phyloP scores from a whole-genome alignment of 2,888 invertebrate species.

The Poecilobothrus nobilitatus region DNA sequence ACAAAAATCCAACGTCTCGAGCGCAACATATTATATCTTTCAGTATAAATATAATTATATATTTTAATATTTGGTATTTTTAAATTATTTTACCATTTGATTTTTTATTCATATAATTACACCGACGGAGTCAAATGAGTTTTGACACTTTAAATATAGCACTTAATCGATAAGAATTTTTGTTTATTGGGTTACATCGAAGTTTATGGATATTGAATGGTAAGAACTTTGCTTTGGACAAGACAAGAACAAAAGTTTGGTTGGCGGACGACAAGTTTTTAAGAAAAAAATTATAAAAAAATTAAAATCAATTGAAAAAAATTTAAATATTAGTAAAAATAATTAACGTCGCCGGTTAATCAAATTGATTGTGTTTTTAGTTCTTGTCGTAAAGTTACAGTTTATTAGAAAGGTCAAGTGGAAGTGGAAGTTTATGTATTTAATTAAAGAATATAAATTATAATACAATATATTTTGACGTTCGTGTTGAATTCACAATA shows the following conservation, averaged over 20 bases:
- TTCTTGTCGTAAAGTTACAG: conserved; percentile 4
- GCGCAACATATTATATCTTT: too few species aligned
- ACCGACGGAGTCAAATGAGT: too few species aligned
- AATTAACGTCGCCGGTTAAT: background rate
- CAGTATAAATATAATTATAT: too few species aligned
- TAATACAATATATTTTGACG: background rate
- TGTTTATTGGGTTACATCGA: background rate
- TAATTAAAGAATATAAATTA: background rate
- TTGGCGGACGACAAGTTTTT: background rate
- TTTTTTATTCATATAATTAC: too few species aligned
- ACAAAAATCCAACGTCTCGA: too few species aligned
- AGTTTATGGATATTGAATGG: background rate
- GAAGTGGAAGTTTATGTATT: conserved; percentile 1
- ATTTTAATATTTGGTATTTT: too few species aligned
- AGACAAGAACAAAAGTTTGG: conserved; percentile 3
- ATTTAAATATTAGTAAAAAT: background rate
- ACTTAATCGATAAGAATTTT: too few species aligned
- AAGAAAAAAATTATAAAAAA: background rate
- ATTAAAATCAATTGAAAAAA: background rate
- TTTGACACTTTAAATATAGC: too few species aligned
- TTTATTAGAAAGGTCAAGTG: conserved; percentile 4
- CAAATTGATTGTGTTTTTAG: background rate
- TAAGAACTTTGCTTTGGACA: background rate
- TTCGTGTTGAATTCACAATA: background rate
- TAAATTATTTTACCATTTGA: too few species aligned